Evolutionary conservation across 2,888 invertebrate species (phyloP).

Genomic region (Ochlodes sylvanus): DNA sequence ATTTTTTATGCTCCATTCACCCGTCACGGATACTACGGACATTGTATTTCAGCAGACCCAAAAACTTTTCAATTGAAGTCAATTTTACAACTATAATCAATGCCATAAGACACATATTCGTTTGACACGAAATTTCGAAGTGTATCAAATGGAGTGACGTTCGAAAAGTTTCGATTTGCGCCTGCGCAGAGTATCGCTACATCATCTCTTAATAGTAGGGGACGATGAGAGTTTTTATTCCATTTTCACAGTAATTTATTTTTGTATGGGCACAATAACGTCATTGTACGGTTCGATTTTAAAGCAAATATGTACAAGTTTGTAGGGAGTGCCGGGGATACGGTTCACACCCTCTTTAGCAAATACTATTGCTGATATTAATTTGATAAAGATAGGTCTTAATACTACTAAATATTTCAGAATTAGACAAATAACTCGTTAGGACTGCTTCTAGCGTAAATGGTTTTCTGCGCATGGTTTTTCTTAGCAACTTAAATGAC

Average conservation of each 20-base stretch:
- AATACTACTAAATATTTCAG: neutral
- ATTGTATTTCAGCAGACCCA: constrained; percentile 62
- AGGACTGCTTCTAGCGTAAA: no score
- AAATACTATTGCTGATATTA: constrained; percentile 40
- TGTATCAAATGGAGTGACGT: constrained; percentile 56
- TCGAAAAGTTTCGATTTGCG: constrained; percentile 70
- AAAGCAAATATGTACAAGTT: constrained; percentile 77
- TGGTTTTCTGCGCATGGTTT: no score
- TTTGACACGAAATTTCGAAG: constrained; percentile 7
- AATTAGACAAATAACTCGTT: neutral
- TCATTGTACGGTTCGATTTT: constrained; percentile 76
- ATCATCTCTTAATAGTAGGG: constrained; percentile 83
- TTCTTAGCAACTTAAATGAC: no score
- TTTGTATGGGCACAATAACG: constrained; percentile 75
- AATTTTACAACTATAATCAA: constrained; percentile 42
- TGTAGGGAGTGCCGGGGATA: constrained; percentile 67
- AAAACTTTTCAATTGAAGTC: constrained; percentile 41
- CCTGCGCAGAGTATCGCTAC: constrained; percentile 79
- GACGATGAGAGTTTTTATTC: constrained; percentile 80
- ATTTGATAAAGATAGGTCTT: constrained; percentile 30
- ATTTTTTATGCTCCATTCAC: constrained; percentile 84
- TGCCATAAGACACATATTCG: constrained; percentile 50
- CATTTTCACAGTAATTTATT: constrained; percentile 83
- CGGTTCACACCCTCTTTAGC: constrained; percentile 71
- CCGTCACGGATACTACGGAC: constrained; percentile 78